Evolutionary conservation across 1,140 invertebrate species (phyloP), one percentile per base, ranked within the genome.

Genomic region (Drosophila varians): DNA sequence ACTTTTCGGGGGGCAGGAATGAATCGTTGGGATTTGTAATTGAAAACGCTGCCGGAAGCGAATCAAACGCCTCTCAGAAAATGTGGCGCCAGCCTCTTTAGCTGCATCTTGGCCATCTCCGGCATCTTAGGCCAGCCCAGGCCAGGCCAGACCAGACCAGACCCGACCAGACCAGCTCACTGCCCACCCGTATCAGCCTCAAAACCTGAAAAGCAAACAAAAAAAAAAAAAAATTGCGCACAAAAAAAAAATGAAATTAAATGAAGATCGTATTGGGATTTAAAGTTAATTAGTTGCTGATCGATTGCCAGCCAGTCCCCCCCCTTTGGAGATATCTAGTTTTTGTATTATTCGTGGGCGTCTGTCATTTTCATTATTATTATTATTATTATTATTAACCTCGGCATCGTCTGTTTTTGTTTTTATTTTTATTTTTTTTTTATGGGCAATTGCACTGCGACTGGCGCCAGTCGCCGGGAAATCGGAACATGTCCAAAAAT

Each of bases 1-100:
- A 0, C 1, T 11, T 38, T 14, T 14, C 7, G 12, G n/a, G n/a
- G n/a, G n/a, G n/a, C n/a, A 7, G 0, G 8, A 8, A 34, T 9
- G 34, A 36, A 9, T 36, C n/a, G 12, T 52, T 74, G 66, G 70
- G 48, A 73, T 66, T 74, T 74, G 72, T 74, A 74, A 74, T 74
- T 74, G 60, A 74, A 74, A 74, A 74, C 72, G 74, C 66, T 77
- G 74, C 69, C 73, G 74, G 72, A 76, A 76, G 60, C 61, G 48
- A 68, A 49, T 56, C 70, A 73, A 42, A 73, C 70, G 69, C 56
- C 70, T 73, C 70, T 73, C 57, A 54, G 47, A 45, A n/a, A 72
- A 60, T 52, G 46, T 52, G 68, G 68, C 68, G 68, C 68, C 68
- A 71, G 38, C 14, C 2, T 31, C 28, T 31, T n/a, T n/a, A n/a